phyloP scores from a whole-genome alignment of 2,888 invertebrate species.

The Orthosia cruda region DNA sequence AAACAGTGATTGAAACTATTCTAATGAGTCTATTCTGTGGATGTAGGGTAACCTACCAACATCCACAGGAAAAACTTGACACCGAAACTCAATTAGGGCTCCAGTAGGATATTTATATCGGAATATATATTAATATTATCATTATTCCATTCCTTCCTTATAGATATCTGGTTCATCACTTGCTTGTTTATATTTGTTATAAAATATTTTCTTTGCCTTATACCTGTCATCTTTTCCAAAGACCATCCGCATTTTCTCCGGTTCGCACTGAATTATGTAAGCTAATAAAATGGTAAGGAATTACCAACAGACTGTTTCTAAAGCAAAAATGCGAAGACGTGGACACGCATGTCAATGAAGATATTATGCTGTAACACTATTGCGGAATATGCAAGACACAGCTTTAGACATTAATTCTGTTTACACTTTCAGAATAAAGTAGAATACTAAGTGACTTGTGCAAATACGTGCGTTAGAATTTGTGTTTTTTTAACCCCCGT shows the following conservation, averaged over 20 bases:
- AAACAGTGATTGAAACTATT: too few species aligned
- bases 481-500: too few species aligned
- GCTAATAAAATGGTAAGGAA: conserved; percentile 8
- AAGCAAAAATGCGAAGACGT: conserved; percentile 30
- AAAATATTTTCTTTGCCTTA: not conserved
- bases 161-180: not conserved
- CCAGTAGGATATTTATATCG: too few species aligned
- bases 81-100: too few species aligned
- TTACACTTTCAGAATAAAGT: conserved; percentile 39
- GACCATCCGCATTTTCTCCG: not conserved
- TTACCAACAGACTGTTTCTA: conserved; percentile 6
- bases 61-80: too few species aligned
- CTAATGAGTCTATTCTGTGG: too few species aligned
- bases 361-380: conserved; percentile 20
- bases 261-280: conserved; percentile 21
- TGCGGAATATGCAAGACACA: conserved; percentile 11
- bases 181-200: not conserved
- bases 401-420: conserved; percentile 40
- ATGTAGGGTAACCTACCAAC: too few species aligned
- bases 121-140: too few species aligned
- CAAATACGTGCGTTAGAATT: not conserved
- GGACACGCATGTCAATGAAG: conserved; percentile 46
- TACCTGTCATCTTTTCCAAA: not conserved
- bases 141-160: not conserved
- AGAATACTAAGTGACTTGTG: conserved; percentile 29